These are phyloP conservation scores for Otolemur garnettii DNA, from an alignment of 2,113 vertebrate genomes.

Conservation along the genomic window DNA sequence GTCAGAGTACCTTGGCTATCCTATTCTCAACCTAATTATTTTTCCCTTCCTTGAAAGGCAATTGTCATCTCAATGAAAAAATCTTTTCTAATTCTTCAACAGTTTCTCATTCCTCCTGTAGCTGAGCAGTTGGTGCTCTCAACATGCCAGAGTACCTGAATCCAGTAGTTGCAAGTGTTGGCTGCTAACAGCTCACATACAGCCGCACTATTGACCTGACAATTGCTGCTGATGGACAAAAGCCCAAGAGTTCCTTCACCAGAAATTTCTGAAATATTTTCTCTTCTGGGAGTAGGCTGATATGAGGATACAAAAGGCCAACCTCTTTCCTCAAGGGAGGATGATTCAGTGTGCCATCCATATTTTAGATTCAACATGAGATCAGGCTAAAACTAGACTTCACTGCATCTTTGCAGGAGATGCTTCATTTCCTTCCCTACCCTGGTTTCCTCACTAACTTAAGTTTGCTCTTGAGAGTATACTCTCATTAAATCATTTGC, in stretches of 20 bases:
- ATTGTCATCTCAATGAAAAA: constrained; percentile 26
- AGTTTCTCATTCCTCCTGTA: not conserved
- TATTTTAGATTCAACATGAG: not conserved
- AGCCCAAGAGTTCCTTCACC: not conserved
- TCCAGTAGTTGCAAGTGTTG: not conserved
- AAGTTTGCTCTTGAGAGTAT: not conserved
- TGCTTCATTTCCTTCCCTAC: not conserved
- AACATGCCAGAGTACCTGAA: not conserved
- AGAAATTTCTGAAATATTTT: not conserved
- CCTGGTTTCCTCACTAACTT: not conserved
- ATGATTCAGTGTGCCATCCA: not conserved
- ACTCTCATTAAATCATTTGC: not conserved
- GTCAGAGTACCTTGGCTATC: not conserved
- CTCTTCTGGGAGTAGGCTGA: not conserved
- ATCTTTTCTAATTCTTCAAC: constrained; percentile 31
- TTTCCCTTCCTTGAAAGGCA: constrained; percentile 39
- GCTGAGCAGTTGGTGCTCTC: not conserved
- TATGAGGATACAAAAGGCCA: not conserved
- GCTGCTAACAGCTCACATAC: not conserved
- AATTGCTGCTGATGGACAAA: not conserved
- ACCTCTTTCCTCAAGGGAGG: not conserved
- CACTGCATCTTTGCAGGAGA: not conserved
- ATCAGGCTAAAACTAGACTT: not conserved
- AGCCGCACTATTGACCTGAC: not conserved
- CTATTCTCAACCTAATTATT: constrained; percentile 29